Conservation (phyloP, 2,888 invertebrate species). For the Acrobasis consociella region DNA sequence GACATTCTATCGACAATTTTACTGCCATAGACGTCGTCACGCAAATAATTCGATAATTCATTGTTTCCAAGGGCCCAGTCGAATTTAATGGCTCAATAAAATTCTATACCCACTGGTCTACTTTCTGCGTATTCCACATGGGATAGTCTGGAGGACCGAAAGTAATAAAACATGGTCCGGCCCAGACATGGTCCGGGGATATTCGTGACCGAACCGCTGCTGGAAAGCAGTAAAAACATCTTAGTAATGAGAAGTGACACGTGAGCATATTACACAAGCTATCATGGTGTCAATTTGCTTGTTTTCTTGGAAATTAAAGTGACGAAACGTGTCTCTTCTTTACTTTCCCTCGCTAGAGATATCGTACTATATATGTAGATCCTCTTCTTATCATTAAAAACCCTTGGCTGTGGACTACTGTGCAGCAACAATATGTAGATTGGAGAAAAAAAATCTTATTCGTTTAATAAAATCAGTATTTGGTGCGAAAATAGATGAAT, state of each 20-base stretch:
- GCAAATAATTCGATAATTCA: slow-evolving; percentile 53
- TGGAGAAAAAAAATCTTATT: no score
- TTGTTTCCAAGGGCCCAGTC: slow-evolving; percentile 48
- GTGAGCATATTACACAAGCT: not conserved
- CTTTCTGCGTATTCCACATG: slow-evolving; percentile 30
- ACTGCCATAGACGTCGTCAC: slow-evolving; percentile 43
- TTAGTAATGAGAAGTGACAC: slow-evolving; percentile 20
- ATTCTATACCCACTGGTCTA: slow-evolving; percentile 36
- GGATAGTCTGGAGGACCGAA: slow-evolving; percentile 18
- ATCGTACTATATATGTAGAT: no score
- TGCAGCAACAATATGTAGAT: no score
- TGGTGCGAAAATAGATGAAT: slow-evolving; percentile 9
- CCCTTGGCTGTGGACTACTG: no score
- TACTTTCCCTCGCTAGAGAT: no score
- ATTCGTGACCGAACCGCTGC: slow-evolving; percentile 3
- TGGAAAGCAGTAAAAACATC: slow-evolving; percentile 6
- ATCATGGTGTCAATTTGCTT: not conserved
- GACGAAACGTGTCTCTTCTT: no score
- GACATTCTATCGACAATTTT: slow-evolving; percentile 37
- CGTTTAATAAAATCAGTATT: no score
- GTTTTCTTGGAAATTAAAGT: no score
- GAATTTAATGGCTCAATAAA: slow-evolving; percentile 55
- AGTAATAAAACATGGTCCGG: slow-evolving; percentile 22
- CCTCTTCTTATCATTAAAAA: no score
- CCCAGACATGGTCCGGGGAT: slow-evolving; percentile 5